Percentiles rank a stretch among this genome's conserved stretches.
phyloP scores from a whole-genome alignment of 2,113 vertebrate genomes.

The Corydoras sp. region DNA sequence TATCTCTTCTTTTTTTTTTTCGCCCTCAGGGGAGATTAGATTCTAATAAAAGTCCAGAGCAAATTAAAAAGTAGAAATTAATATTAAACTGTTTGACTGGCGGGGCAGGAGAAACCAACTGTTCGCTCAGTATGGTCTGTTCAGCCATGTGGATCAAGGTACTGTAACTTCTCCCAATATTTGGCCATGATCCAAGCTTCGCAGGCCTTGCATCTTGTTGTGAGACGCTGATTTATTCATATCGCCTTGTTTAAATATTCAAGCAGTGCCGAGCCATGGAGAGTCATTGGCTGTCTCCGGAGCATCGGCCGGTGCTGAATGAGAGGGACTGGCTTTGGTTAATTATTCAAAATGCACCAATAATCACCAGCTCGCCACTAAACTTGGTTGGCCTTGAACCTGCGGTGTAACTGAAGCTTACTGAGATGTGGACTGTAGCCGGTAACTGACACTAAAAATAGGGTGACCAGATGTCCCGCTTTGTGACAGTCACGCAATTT shows the following conservation, averaged over 20 bases:
- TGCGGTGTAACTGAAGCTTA: not conserved
- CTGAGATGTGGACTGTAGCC: not conserved
- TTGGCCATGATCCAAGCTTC: constrained; percentile 36
- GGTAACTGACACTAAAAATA: constrained; percentile 1
- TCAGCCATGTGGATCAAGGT: not conserved
- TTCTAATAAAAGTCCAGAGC: constrained; percentile 51
- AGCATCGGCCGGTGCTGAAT: constrained; percentile 37
- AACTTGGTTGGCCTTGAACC: constrained; percentile 17
- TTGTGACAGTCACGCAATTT: no score
- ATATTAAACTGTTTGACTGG: constrained; percentile 23
- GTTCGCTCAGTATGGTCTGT: constrained; percentile 5
- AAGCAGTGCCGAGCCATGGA: constrained; percentile 49
- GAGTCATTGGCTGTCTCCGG: constrained; percentile 37
- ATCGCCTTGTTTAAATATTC: constrained; percentile 55
- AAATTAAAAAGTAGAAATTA: constrained; percentile 44
- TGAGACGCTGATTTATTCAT: constrained; percentile 54
- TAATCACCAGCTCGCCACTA: constrained; percentile 29
- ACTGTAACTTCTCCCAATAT: constrained; percentile 39
- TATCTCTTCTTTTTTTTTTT: constrained; percentile 19
- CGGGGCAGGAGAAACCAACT: constrained; percentile 3
- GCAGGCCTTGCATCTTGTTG: constrained; percentile 35
- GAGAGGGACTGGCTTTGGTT: constrained; percentile 30
- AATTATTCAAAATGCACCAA: constrained; percentile 50
- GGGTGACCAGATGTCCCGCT: no score
- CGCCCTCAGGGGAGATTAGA: constrained; percentile 59